Conservation (phyloP, 1,140 invertebrate species). For the Stenopsyche tienmushanensis region DNA sequence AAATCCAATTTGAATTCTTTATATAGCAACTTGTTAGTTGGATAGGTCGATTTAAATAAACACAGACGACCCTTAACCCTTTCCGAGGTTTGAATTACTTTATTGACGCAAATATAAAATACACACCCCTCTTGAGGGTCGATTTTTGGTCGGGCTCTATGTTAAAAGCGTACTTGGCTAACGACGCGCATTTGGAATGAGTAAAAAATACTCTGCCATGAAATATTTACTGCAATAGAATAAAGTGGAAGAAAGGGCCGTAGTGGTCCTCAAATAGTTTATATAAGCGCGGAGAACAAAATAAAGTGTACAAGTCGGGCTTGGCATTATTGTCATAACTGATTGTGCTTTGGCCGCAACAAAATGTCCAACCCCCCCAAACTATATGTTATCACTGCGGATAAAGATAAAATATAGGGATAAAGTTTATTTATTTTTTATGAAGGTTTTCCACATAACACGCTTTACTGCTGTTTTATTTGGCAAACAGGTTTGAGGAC, state of each 20-base stretch:
- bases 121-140: no score
- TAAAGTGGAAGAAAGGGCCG: no score
- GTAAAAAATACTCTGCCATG: no score
- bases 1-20: not conserved
- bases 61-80: not conserved
- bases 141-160: no score
- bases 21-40: not conserved
- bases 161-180: no score
- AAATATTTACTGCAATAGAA: no score
- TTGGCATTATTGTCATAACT: not conserved
- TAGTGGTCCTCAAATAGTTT: no score
- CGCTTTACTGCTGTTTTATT: constrained; percentile 23
- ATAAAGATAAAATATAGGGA: constrained; percentile 23
- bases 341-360: not conserved
- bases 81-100: no score
- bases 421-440: constrained; percentile 24
- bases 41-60: not conserved
- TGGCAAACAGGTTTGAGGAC: constrained; percentile 17
- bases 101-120: no score
- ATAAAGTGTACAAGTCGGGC: no score
- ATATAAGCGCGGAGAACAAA: no score
- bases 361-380: not conserved
- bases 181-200: no score
- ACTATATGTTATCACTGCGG: not conserved
- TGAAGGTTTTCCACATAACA: constrained; percentile 6